Base-by-base conservation (phyloP, 2,797 vertebrate species). In the Glyptemys insculpta region DNA sequence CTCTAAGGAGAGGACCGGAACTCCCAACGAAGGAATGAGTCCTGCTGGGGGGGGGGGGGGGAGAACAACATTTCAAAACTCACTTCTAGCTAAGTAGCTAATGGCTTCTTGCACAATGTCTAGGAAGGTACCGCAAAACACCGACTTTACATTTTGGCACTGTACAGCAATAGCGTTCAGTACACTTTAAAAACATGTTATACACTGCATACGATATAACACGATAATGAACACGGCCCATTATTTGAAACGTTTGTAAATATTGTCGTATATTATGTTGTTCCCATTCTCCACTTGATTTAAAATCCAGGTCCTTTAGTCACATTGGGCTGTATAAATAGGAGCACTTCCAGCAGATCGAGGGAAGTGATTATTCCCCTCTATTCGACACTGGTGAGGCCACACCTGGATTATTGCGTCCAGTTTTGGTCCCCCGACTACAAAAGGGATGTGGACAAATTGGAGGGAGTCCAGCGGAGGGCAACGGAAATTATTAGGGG, bases 241-340 rank as follows among this genome's bases (percentile, higher is more conserved):
- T 50, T 6, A 16, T 27, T 37, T 18, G n/a, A 37, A 72, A 9
- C 29, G 57, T 83, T 53, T 49, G 57, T 44, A 44, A 47, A 8
- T 2, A 31, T 2, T 11, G 79, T 50, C 1, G 10, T 1, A 0
- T 5, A 0, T 19, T 65, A 54, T 0, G 37, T 2, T 2, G 16
- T 1, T 0, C 12, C 50, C 7, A 15, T 57, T 62, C 49, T 81
- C 25, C n/a, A 0, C 83, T 79, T 85, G 79, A 83, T 93, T 89
- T 79, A 72, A 91, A 89, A 81, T 12, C 86, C 87, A 85, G 91
- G 52, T 12, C n/a, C 41, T 12, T 86, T 93, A 86, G 91, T 62
- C 7, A 19, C 53, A 0, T 16, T 50, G 50, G 15, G 5, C 50
- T 50, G 50, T 16, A 16, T 50, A 50, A 50, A 14, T 50, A 50